phyloP scores from a whole-genome alignment of 2,797 vertebrate genomes.

The Pterois miles region DNA sequence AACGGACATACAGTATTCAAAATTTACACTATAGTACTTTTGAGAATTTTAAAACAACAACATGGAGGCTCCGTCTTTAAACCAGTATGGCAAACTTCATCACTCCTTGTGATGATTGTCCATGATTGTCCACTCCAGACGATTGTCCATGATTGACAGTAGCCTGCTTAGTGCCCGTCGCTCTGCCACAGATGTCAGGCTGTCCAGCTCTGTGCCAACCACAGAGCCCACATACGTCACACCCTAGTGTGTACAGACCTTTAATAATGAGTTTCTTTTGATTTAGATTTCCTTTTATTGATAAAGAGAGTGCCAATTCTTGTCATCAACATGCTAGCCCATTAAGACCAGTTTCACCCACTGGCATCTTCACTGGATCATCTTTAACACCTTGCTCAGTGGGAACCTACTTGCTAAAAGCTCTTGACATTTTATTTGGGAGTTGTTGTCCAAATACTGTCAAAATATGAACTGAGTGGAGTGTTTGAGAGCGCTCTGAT shows the following conservation, averaged over 20 bases:
- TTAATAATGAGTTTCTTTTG: not conserved
- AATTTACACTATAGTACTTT: too few species aligned
- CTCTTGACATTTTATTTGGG: conserved; percentile 14
- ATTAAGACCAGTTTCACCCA: not conserved
- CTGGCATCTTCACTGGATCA: not conserved
- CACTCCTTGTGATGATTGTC: too few species aligned
- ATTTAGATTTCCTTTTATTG: not conserved
- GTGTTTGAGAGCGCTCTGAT: conserved; percentile 9
- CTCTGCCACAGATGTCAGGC: too few species aligned
- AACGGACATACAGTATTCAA: too few species aligned
- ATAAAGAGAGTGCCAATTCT: not conserved
- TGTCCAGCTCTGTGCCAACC: too few species aligned
- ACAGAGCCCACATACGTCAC: too few species aligned
- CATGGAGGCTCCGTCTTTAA: too few species aligned
- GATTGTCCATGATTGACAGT: too few species aligned
- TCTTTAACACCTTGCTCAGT: not conserved
- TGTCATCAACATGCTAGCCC: not conserved
- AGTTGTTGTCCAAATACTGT: conserved; percentile 20
- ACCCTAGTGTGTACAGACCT: not conserved
- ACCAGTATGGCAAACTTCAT: too few species aligned
- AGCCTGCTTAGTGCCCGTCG: too few species aligned
- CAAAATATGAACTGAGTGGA: conserved; percentile 18
- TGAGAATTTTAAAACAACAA: too few species aligned
- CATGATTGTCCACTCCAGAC: too few species aligned
- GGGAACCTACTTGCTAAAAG: not conserved